Base-by-base conservation (phyloP, 23 tunicate genomes). In the Halocynthia aurantium region DNA sequence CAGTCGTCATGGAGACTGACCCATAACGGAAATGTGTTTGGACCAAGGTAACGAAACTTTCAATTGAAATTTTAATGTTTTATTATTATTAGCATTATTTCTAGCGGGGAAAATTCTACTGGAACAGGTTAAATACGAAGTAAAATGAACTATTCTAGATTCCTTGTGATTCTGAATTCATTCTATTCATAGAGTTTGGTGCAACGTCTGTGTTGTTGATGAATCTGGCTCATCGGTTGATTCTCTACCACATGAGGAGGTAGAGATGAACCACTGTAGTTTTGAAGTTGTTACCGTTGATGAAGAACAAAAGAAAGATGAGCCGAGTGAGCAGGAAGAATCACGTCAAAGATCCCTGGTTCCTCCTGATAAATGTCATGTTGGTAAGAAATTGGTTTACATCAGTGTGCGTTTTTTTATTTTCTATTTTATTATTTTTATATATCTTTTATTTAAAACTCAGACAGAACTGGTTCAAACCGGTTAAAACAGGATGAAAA, bases 1-100 rank as follows among this genome's bases (percentile, higher is more conserved):
- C 70, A 75, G 17, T 84, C 96, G 15, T 82, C 86, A 70, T 89
- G 96, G 96, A 57, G 85, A 70, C 62, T 89, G 20, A 57, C 73
- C 57, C 82, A 53, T 7, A 70, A 61, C 15, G 78, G 73, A 6
- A 63, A 55, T 10, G 75, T 72, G 5, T 89, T 89, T 55, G 96
- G 96, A 15, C 96, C 89, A 22, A 84, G 85, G 96, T 89, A 52
- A 66, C 31, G 7, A 10, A 49, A 11, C 72, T 5, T 19, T 40
- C 0, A 5, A 15, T 10, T 6, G 67, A 60, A 7, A 7, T 57
- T 18, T 77, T 77, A 40, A 54, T 77, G 61, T 61, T 77, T 11
- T 21, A 17, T 49, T 10, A 53, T 56, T 10, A 44, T 10, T n/a
- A n/a, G n/a, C n/a, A n/a, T n/a, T n/a, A 31, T 31, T 31, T 31